phyloP scores from a whole-genome alignment of 2,888 invertebrate species.

The Aspidiotus destructor region DNA sequence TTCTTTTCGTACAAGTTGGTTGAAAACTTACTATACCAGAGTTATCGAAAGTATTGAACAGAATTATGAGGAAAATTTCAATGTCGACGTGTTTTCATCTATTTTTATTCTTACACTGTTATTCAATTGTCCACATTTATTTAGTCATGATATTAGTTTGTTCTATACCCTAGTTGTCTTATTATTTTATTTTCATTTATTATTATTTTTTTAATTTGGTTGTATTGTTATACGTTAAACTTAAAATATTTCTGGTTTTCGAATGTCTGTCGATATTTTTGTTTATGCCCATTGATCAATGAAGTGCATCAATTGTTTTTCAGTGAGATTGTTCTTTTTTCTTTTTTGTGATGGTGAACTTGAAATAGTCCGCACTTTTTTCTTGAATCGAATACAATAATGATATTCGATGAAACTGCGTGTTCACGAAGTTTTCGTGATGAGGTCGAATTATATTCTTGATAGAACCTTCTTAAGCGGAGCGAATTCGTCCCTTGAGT shows the following conservation, averaged over 20 bases:
- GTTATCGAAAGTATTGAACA: neutral
- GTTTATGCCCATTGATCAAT: neutral
- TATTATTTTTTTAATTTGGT: neutral
- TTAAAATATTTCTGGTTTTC: neutral
- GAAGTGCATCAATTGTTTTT: constrained; percentile 1
- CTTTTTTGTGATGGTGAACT: too few species aligned
- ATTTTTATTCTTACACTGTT: constrained; percentile 23
- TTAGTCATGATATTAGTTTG: constrained; percentile 30
- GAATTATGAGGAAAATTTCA: constrained; percentile 1
- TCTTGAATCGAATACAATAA: too few species aligned
- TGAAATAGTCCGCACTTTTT: too few species aligned
- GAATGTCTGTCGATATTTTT: neutral
- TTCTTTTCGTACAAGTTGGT: too few species aligned
- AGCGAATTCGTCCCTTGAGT: too few species aligned
- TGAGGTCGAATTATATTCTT: too few species aligned
- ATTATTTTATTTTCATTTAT: constrained; percentile 2
- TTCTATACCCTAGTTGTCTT: constrained; percentile 2
- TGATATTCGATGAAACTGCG: too few species aligned
- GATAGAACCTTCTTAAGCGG: too few species aligned
- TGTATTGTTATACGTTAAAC: constrained; percentile 1
- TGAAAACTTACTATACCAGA: too few species aligned
- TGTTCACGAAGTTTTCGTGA: too few species aligned
- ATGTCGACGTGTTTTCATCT: constrained; percentile 17
- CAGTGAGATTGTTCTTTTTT: neutral
- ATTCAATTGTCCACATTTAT: constrained; percentile 28